These are phyloP conservation scores for Chymomyza fuscimana DNA, from an alignment of 2,888 invertebrate genomes.

Conservation along the genomic window DNA sequence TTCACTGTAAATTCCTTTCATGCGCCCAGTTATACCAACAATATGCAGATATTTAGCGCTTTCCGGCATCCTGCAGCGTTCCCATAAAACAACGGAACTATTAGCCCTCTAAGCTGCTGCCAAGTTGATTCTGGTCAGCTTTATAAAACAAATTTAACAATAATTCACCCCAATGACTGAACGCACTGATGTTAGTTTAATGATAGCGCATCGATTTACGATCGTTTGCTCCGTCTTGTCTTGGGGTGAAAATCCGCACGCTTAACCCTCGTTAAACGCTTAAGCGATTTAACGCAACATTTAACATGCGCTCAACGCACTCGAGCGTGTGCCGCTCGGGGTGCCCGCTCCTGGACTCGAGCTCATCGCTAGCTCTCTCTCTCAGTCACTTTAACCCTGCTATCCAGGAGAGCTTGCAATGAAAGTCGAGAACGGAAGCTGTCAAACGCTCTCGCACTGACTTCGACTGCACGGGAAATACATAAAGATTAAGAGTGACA, in stretches of 20 bases:
- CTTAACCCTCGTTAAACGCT: conserved; percentile 75
- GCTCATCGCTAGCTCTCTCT: neutral
- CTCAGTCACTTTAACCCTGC: neutral
- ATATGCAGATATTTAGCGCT: conserved; percentile 5
- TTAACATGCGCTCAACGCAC: conserved; percentile 68
- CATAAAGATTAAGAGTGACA: conserved; percentile 72
- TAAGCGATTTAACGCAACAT: conserved; percentile 80
- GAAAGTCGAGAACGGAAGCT: neutral
- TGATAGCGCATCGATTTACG: conserved; percentile 50
- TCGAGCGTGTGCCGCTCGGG: conserved; percentile 41
- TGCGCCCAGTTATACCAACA: neutral
- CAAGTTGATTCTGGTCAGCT: conserved; percentile 4
- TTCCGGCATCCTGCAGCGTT: neutral
- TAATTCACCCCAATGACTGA: conserved; percentile 17
- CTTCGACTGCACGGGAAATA: conserved; percentile 48
- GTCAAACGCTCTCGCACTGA: conserved; percentile 26
- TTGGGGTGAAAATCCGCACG: conserved; percentile 21
- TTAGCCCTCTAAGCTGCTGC: conserved; percentile 10
- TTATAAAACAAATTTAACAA: conserved; percentile 23
- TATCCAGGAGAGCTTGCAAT: neutral
- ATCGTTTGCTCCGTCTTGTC: conserved; percentile 13
- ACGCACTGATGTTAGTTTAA: conserved; percentile 60
- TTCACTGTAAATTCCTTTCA: too few species aligned
- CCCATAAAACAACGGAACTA: conserved; percentile 35
- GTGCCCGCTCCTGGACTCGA: neutral